Conservation (phyloP, 2,797 vertebrate species). For the Darevskia nairensis region DNA sequence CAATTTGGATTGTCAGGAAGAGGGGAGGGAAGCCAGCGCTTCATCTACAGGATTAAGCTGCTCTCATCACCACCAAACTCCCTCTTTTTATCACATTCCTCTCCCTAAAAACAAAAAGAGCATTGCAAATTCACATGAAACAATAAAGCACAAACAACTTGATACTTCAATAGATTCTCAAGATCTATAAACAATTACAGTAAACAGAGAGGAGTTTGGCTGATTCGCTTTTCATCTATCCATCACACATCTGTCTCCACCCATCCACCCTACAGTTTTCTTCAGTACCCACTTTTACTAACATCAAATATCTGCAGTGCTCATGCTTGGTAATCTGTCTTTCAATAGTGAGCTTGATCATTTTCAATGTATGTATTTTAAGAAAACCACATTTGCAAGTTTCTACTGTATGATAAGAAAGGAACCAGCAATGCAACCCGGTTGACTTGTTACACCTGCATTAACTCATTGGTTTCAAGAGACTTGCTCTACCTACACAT, state of each 20-base stretch:
- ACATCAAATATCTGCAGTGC: slow-evolving; percentile 31
- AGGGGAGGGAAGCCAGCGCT: not conserved
- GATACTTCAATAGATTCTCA: not conserved
- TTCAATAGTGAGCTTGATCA: not conserved
- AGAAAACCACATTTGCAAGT: not conserved
- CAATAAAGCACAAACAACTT: not conserved
- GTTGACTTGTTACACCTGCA: not conserved
- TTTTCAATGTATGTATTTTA: not conserved
- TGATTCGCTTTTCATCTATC: not conserved
- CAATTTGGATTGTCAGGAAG: not conserved
- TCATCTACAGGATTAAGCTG: not conserved
- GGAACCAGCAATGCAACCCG: not conserved
- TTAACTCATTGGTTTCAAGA: not conserved
- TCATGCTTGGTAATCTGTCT: slow-evolving; percentile 39
- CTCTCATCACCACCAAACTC: not conserved
- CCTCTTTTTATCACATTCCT: not conserved
- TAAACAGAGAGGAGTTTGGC: not conserved
- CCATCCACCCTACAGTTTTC: not conserved
- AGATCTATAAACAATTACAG: not conserved
- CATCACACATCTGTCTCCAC: slow-evolving; percentile 10
- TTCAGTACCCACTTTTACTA: not conserved
- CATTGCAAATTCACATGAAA: not conserved
- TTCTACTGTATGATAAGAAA: not conserved
- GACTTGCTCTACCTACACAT: not conserved
- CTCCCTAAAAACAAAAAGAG: not conserved